These are phyloP conservation scores for Rhyzopertha dominica DNA, from an alignment of 1,140 invertebrate genomes.

Conservation along the genomic window DNA sequence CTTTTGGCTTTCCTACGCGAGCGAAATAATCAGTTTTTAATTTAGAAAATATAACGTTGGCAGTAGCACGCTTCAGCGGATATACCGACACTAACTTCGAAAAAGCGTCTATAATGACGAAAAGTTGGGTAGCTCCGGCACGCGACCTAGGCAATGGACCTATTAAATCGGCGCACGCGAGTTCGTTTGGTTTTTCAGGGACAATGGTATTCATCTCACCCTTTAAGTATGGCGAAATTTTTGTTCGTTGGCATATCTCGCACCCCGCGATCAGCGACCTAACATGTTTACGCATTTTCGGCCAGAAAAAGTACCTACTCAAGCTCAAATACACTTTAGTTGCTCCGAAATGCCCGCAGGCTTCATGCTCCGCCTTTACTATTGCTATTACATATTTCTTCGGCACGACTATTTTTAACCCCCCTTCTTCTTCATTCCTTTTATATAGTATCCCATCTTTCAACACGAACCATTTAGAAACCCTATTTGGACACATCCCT, in stretches of 20 bases:
- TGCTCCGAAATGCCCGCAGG: conserved; percentile 1
- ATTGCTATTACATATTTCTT: background rate
- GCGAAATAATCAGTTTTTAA: background rate
- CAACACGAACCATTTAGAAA: conserved; percentile 1
- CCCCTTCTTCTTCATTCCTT: background rate
- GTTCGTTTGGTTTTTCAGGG: background rate
- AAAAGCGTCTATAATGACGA: conserved; percentile 4
- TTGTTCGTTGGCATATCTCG: conserved; percentile 2
- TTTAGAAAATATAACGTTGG: background rate
- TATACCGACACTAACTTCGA: background rate
- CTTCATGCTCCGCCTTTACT: background rate
- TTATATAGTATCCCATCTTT: background rate
- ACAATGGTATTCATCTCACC: background rate
- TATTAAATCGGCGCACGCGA: conserved; percentile 2
- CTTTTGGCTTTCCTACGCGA: background rate
- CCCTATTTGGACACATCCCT: no score
- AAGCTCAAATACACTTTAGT: background rate
- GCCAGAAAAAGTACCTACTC: background rate
- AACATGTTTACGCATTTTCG: conserved; percentile 1
- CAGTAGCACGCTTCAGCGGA: background rate
- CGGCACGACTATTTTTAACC: background rate
- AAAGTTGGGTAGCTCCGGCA: conserved; percentile 3
- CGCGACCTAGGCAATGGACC: conserved; percentile 1
- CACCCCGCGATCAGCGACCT: background rate
- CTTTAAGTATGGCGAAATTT: background rate